Conservation (phyloP, 2,113 vertebrate genomes). For the Platysteira castanea region DNA sequence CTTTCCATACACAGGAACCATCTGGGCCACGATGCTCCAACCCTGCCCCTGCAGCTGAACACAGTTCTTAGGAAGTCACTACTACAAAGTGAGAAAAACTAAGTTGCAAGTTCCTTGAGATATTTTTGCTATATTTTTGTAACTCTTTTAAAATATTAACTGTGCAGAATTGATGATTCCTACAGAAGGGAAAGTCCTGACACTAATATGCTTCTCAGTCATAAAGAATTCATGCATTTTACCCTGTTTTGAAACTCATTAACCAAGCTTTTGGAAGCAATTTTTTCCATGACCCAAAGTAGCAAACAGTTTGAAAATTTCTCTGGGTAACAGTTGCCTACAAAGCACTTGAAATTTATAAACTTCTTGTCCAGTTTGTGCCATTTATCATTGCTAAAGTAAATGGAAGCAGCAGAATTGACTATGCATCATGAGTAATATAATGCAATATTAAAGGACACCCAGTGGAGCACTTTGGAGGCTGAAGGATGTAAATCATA, state of each 20-base stretch:
- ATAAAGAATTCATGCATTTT: conserved; percentile 42
- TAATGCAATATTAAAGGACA: conserved; percentile 61
- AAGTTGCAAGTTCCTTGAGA: neutral
- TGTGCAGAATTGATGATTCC: neutral
- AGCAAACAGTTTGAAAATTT: conserved; percentile 27
- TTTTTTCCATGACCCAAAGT: conserved; percentile 14
- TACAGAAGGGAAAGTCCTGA: neutral
- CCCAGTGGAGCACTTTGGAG: conserved; percentile 54
- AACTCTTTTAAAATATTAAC: conserved; percentile 20
- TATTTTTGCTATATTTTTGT: neutral
- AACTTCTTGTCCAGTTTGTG: conserved; percentile 11
- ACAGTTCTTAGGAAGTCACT: neutral
- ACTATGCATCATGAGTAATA: conserved; percentile 55
- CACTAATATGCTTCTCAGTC: neutral
- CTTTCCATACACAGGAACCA: rapidly evolving
- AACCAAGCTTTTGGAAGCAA: conserved; percentile 1
- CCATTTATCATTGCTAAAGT: conserved; percentile 63
- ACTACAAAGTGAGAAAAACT: neutral
- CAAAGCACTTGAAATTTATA: conserved; percentile 51
- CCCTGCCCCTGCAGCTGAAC: neutral
- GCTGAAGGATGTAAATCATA: conserved; percentile 49
- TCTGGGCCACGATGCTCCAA: neutral
- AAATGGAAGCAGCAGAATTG: conserved; percentile 56
- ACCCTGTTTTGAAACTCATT: conserved; percentile 18
- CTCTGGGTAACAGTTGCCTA: conserved; percentile 39